Evolutionary conservation across 1,140 invertebrate species (phyloP).

Genomic region (Trichonephila clavipes): DNA sequence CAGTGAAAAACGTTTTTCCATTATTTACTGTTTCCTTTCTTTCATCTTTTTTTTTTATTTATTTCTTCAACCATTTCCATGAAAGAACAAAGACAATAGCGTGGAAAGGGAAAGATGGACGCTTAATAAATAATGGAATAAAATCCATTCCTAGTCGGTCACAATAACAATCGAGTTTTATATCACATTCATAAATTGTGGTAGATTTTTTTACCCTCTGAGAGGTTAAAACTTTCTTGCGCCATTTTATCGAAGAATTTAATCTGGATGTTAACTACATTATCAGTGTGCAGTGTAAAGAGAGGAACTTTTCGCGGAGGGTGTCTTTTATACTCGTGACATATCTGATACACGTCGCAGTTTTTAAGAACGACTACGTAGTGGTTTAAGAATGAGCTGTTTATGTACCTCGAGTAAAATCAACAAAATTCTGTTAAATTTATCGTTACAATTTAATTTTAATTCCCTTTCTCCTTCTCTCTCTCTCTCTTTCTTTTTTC

Average conservation of each 20-base stretch:
- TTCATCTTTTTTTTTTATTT: not conserved
- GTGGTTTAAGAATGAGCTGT: too few species aligned
- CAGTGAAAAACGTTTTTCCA: not conserved
- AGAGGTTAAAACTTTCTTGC: not conserved
- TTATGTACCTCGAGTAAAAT: too few species aligned
- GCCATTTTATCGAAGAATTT: not conserved
- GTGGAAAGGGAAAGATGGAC: not conserved
- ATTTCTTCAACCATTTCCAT: not conserved
- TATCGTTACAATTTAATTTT: too few species aligned
- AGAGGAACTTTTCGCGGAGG: too few species aligned
- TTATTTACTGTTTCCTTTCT: not conserved
- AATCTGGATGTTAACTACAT: not conserved
- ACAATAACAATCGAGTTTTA: not conserved
- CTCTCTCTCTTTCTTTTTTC: too few species aligned
- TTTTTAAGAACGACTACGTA: too few species aligned
- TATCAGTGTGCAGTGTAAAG: too few species aligned
- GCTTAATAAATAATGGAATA: conserved; percentile 21
- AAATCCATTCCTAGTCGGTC: not conserved
- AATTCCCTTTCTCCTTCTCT: too few species aligned
- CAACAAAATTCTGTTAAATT: too few species aligned
- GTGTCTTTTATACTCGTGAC: too few species aligned
- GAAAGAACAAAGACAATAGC: not conserved
- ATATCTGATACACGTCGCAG: too few species aligned
- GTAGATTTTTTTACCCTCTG: not conserved
- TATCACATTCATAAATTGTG: not conserved